Evolutionary conservation across 1,140 invertebrate genomes (phyloP).

Genomic region (Drosophila chauvacae): DNA sequence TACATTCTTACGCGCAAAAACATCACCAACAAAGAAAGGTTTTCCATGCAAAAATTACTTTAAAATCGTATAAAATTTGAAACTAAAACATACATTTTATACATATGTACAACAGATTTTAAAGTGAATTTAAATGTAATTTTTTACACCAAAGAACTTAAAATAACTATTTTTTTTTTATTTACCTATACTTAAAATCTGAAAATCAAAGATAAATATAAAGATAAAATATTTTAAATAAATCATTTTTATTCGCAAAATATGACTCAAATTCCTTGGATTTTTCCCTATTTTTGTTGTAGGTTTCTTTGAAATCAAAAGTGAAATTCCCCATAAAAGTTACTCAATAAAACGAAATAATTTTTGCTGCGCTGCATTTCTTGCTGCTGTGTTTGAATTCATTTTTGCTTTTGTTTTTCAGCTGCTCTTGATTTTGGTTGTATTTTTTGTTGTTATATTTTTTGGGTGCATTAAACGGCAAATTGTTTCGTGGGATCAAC

Average conservation of each 20-base stretch:
- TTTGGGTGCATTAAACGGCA: slow-evolving; percentile 81
- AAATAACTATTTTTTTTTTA: too few species aligned
- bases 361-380: slow-evolving; percentile 55
- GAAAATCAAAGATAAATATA: not conserved
- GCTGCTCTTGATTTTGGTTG: slow-evolving; percentile 38
- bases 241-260: not conserved
- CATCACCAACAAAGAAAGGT: too few species aligned
- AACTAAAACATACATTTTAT: too few species aligned
- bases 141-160: too few species aligned
- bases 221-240: not conserved
- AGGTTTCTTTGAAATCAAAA: slow-evolving; percentile 36
- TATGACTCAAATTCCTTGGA: not conserved
- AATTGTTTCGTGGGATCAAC: slow-evolving; percentile 83
- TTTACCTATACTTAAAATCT: too few species aligned
- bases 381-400: slow-evolving; percentile 44
- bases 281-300: not conserved
- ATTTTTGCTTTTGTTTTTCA: slow-evolving; percentile 26
- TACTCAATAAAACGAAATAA: slow-evolving; percentile 57
- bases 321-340: slow-evolving; percentile 58
- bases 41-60: too few species aligned
- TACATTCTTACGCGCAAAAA: too few species aligned
- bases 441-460: slow-evolving; percentile 33
- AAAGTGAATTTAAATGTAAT: too few species aligned
- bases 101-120: too few species aligned
- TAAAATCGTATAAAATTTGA: too few species aligned